Evolutionary conservation across 1,140 invertebrate genomes (phyloP), one percentile per base, ranked within the genome.

Genomic region (Oscheius sp.): DNA sequence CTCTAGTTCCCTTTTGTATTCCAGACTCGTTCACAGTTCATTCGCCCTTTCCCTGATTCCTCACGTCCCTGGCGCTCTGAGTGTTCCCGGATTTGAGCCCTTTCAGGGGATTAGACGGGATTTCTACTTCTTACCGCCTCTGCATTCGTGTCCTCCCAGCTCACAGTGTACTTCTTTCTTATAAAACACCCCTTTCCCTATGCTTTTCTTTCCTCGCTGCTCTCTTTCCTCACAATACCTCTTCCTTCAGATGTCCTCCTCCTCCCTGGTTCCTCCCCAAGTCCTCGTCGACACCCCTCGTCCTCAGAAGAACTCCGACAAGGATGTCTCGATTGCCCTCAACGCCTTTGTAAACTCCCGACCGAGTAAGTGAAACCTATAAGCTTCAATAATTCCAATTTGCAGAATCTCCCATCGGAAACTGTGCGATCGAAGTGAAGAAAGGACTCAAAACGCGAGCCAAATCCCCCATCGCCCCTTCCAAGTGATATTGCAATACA

Each of bases 211-310:
- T 10, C 7, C n/a, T n/a, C 38, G 38, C 38, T 10, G n/a, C 7
- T 42, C 7, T 42, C 38, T 42, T n/a, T n/a, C n/a, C n/a, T n/a
- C n/a, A n/a, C n/a, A n/a, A n/a, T n/a, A n/a, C n/a, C n/a, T n/a
- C n/a, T n/a, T n/a, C n/a, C n/a, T n/a, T n/a, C n/a, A n/a, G n/a
- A n/a, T n/a, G n/a, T n/a, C n/a, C n/a, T n/a, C n/a, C n/a, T 42
- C 38, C 38, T 42, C 38, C 7, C 49, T 55, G 15, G 49, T 55
- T 26, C 49, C 49, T 7, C 49, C 49, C 15, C 49, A 55, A 23
- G 49, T 55, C 49, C 49, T 55, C 23, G 49, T 55, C 49, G 49
- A 55, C 23, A 55, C 49, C 49, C 49, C 49, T 55, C 49, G 49
- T 23, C 49, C 49, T 55, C 49, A 55, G 49, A 55, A 55, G 23